Evolutionary conservation across 2,113 vertebrate genomes (phyloP).

Genomic region (Machaerirhynchus nigripectus): DNA sequence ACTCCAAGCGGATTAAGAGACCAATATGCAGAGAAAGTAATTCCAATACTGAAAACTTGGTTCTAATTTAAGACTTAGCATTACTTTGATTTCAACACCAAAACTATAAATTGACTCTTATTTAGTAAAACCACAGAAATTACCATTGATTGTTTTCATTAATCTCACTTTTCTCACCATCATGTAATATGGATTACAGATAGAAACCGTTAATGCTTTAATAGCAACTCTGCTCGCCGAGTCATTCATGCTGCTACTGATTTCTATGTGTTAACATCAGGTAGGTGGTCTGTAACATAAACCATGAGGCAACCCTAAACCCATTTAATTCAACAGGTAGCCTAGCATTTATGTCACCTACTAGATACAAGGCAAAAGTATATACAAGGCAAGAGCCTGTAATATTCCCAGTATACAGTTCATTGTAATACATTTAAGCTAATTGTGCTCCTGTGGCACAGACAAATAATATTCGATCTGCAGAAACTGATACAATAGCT

Average conservation of each 20-base stretch:
- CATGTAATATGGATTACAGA: slow-evolving; percentile 66
- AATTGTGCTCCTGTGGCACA: neutral
- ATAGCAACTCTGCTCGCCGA: slow-evolving; percentile 42
- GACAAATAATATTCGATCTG: neutral
- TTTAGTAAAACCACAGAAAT: slow-evolving; percentile 70
- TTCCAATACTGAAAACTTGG: neutral
- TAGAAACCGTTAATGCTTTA: slow-evolving; percentile 61
- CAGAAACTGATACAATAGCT: neutral
- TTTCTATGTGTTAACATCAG: slow-evolving; percentile 36
- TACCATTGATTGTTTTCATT: slow-evolving; percentile 72
- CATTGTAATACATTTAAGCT: neutral
- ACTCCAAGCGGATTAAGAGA: neutral
- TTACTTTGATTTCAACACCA: slow-evolving; percentile 46
- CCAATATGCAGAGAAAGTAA: neutral
- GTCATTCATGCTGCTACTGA: slow-evolving; percentile 28
- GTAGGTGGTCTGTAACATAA: neutral
- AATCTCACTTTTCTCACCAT: slow-evolving; percentile 74
- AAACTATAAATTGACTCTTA: slow-evolving; percentile 66
- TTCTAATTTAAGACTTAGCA: slow-evolving; percentile 39
- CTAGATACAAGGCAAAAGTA: neutral
- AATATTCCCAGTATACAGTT: neutral
- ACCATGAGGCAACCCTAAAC: neutral
- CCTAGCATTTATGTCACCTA: neutral
- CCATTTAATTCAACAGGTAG: neutral
- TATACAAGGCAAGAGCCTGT: neutral